Evolutionary conservation across 1,140 invertebrate genomes (phyloP), one percentile per base, ranked within the genome.

Genomic region (Aporrectodea caliginosa): DNA sequence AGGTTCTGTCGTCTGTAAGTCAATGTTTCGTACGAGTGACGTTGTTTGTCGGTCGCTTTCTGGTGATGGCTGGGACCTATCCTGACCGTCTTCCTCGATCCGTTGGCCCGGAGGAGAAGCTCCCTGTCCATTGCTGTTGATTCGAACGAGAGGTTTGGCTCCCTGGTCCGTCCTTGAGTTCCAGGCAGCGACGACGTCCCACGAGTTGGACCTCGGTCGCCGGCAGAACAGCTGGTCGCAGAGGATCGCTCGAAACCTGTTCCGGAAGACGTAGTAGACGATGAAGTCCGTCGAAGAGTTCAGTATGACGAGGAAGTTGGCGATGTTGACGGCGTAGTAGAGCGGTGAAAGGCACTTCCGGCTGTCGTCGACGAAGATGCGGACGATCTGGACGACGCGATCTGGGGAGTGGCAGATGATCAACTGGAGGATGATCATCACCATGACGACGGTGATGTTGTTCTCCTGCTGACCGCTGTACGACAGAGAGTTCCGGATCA

Each of bases 271-370:
- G 43, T 81, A 81, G 68, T 81, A 81, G 29, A 81, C 69, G 29
- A 81, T 30, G 71, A 81, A 81, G 34, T 81, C 76, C 6, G 77
- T 78, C 6, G 76, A 78, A 6, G 80, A 81, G 33, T 81, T 81
- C 27, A 81, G 32, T 6, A 81, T 35, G 33, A 81, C 34, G 34
- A 81, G 43, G n/a, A 81, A 35, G 22, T 73, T 78, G 31, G 68
- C 68, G 35, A 81, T 33, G 2, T 33, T 34, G n/a, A 34, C 30
- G n/a, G 70, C 30, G 14, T 43, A 73, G 35, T 35, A 80, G 2
- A 74, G 68, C 76, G 35, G 35, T 31, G 30, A 22, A 2, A 69
- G 79, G 69, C 78, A 79, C 0, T 16, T 34, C 72, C 76, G 58
- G 34, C 30, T 14, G 12, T 43, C 27, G 30, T 33, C 32, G 16